Evolutionary conservation across 2,113 vertebrate species (phyloP).

Genomic region (Tautogolabrus adspersus): DNA sequence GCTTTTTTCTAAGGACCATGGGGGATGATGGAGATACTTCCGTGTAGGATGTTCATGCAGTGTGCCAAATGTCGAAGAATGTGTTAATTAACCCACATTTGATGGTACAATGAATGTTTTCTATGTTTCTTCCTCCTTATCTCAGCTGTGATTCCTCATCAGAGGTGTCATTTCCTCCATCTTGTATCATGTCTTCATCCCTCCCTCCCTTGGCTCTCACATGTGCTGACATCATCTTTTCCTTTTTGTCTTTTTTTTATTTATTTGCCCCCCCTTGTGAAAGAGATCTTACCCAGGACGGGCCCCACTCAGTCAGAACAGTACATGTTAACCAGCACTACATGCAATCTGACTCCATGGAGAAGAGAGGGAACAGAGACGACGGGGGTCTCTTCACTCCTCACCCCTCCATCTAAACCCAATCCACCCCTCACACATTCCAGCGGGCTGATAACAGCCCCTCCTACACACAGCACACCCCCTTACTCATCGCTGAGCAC

Average conservation of each 20-base stretch:
- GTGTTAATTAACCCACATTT: background rate
- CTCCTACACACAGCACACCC: slow-evolving; percentile 31
- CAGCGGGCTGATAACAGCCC: slow-evolving; percentile 68
- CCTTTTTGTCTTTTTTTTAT: background rate
- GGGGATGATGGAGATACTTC: background rate
- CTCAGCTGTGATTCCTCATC: background rate
- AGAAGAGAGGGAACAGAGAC: slow-evolving; percentile 21
- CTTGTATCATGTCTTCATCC: slow-evolving; percentile 14
- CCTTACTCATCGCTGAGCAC: slow-evolving; percentile 28
- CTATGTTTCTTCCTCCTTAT: slow-evolving; percentile 8
- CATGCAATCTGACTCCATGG: slow-evolving; percentile 8
- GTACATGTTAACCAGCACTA: background rate
- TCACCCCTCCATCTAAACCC: slow-evolving; percentile 45
- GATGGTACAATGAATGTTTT: background rate
- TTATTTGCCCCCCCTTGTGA: background rate
- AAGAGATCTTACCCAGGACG: background rate
- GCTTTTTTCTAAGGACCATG: background rate
- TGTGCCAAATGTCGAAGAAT: background rate
- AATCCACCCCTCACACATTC: slow-evolving; percentile 73
- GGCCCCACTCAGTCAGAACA: background rate
- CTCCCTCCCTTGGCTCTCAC: background rate
- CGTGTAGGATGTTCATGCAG: background rate
- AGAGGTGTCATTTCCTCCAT: background rate
- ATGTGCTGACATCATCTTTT: background rate
- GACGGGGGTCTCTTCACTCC: slow-evolving; percentile 35